phyloP scores from a whole-genome alignment of 2,113 vertebrate species.

The Coreoperca whiteheadi region DNA sequence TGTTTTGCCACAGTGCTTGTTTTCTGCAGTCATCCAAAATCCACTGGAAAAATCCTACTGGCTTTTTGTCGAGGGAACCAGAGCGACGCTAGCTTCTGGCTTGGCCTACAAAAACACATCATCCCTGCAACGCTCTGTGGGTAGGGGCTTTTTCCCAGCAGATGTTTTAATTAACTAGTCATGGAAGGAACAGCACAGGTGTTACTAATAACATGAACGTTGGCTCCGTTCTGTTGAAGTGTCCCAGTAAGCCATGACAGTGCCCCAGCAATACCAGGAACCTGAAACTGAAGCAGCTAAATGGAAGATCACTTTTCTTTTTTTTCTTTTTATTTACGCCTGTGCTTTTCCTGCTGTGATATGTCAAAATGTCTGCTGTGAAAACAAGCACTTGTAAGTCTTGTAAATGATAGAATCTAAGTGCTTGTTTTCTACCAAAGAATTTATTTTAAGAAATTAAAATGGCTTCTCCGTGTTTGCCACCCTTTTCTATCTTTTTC shows the following conservation, averaged over 20 bases:
- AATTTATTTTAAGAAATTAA: background rate
- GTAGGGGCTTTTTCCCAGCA: background rate
- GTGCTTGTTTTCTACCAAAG: background rate
- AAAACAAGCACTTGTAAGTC: background rate
- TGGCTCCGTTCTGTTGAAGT: too few species aligned
- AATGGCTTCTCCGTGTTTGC: background rate
- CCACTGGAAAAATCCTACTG: too few species aligned
- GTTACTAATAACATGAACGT: too few species aligned
- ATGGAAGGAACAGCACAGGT: background rate
- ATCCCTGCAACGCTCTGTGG: too few species aligned
- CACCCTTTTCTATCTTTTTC: background rate
- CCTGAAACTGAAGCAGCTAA: background rate
- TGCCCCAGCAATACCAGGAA: background rate
- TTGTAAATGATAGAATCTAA: background rate
- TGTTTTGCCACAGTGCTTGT: too few species aligned
- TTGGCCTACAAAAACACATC: too few species aligned
- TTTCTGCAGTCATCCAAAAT: too few species aligned
- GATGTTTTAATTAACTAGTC: background rate
- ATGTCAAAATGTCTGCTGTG: background rate
- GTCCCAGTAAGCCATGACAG: background rate
- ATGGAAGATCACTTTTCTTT: background rate
- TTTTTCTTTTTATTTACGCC: background rate
- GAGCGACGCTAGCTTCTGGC: too few species aligned
- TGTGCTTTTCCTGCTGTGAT: background rate
- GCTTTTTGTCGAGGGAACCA: too few species aligned